Evolutionary conservation across 2,888 invertebrate species (phyloP), one percentile per base, ranked within the genome.

Genomic region (Cotesia congregata): DNA sequence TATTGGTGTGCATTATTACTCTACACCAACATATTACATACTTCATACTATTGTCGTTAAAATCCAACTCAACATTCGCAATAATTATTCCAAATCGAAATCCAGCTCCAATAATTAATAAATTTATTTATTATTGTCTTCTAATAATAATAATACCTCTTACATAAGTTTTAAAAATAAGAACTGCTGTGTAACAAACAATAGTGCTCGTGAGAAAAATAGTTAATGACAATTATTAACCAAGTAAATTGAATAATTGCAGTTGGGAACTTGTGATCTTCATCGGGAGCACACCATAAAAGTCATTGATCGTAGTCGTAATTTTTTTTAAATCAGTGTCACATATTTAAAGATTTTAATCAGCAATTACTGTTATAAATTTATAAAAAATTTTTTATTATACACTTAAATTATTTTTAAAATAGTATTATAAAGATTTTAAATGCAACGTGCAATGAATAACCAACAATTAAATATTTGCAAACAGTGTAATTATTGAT

Each of bases 221-320:
- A 38, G 39, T 60, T 38, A 61, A 71, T 71, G n/a, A 5, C 39
- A 39, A 39, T 39, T 71, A 20, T 15, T 50, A 17, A 68, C 7
- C 20, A 17, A 62, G 39, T 60, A 39, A 71, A 38, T 38, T 61
- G 61, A 71, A 61, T 61, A 62, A 39, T 61, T 15, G 15, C 60
- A 6, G 12, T 38, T 15, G 68, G 2, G 12, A 39, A 61, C 39
- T 71, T n/a, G 38, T 67, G 59, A 72, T 72, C 67, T 72, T 76
- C 72, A 68, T 72, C 72, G 67, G 40, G 76, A 69, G 72, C 72
- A 62, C 62, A 76, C 67, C 72, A 50, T 72, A 76, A 76, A 72
- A 76, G 72, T 76, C 76, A 76, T 68, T 76, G 76, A 76, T 76
- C 72, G 61, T 64, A 39, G 50, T 76, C 38, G 70, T 67, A 40